A percentile compares a stretch with the other conserved stretches of the same genome.
phyloP scores from a whole-genome alignment of 35 echinoderm and acorn worm genomes.

The Anneissia japonica region DNA sequence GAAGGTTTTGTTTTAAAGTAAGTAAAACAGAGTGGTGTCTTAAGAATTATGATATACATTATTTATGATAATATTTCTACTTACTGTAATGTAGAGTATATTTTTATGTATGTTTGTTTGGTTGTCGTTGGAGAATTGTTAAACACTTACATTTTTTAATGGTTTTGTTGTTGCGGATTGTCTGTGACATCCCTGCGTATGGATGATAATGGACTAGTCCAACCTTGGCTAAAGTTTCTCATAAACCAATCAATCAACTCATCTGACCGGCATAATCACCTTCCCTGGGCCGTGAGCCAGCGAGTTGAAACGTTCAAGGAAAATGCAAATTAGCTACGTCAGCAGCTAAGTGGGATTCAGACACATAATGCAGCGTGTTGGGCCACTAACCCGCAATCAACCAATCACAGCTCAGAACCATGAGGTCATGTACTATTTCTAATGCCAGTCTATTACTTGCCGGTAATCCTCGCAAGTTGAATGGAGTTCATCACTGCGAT shows the following conservation, averaged over 20 bases:
- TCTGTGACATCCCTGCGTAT: background rate
- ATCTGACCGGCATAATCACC: background rate
- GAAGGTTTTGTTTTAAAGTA: background rate
- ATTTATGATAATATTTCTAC: too few species aligned
- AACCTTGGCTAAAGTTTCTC: constrained; percentile 1
- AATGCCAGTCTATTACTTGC: background rate
- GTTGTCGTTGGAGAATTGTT: background rate
- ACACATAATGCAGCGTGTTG: background rate
- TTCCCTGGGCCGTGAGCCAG: background rate
- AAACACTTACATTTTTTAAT: too few species aligned
- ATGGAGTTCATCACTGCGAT: background rate
- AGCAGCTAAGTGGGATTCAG: background rate
- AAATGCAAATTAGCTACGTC: background rate
- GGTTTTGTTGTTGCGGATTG: background rate
- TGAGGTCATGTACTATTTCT: background rate
- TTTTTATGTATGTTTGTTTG: too few species aligned
- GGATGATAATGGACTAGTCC: background rate
- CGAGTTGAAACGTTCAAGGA: background rate
- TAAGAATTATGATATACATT: too few species aligned
- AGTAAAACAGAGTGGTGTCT: too few species aligned
- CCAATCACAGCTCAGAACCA: background rate
- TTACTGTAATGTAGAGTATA: too few species aligned
- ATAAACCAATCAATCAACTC: background rate
- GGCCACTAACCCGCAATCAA: background rate
- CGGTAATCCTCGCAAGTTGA: background rate